phyloP scores from a whole-genome alignment of 2,113 vertebrate genomes.

The Eublepharis macularius region DNA sequence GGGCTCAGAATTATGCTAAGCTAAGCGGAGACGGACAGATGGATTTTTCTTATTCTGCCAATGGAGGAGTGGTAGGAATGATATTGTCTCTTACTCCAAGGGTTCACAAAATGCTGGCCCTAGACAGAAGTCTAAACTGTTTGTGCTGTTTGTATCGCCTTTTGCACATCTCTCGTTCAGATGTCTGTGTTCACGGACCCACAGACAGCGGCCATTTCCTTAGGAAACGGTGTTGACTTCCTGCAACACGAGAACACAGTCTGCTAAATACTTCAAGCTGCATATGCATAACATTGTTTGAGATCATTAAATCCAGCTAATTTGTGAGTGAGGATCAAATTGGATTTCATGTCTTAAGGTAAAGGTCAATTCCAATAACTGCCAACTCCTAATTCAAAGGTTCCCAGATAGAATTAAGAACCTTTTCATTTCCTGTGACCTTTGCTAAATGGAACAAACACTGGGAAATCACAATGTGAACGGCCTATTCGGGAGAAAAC shows the following conservation, averaged over 20 bases:
- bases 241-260: not conserved
- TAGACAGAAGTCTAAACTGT: not conserved
- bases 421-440: not conserved
- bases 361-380: not conserved
- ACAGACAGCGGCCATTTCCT: rapidly evolving
- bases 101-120: not conserved
- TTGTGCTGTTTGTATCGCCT: not conserved
- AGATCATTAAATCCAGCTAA: constrained; percentile 48
- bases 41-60: not conserved
- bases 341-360: not conserved
- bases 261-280: constrained; percentile 19
- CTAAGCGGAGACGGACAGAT: not conserved
- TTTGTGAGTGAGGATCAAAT: constrained; percentile 50
- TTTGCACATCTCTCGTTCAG: constrained; percentile 16
- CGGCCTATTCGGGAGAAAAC: constrained; percentile 3
- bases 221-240: constrained; percentile 10
- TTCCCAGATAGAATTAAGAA: constrained; percentile 1
- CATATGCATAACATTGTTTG: constrained; percentile 6
- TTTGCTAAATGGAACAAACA: constrained; percentile 22
- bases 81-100: not conserved
- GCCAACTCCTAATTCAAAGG: not conserved
- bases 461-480: constrained; percentile 1
- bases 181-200: not conserved
- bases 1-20: too few species aligned
- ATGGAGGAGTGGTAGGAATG: not conserved